Evolutionary conservation across 2,888 invertebrate genomes (phyloP).

Genomic region (Drosophila helvetica): DNA sequence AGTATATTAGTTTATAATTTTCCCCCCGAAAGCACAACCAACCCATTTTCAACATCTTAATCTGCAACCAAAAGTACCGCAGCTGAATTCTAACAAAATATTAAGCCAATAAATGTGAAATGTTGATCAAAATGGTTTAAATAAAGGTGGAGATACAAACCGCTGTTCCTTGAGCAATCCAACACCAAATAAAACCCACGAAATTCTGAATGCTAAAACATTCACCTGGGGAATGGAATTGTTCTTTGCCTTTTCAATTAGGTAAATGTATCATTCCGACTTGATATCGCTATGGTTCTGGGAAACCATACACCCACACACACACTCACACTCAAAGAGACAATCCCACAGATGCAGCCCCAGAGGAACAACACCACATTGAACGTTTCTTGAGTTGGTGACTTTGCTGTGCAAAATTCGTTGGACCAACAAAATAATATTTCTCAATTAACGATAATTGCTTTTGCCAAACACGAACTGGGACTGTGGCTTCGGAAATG

Average conservation of each 20-base stretch:
- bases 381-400: slow-evolving; percentile 49
- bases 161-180: not conserved
- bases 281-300: not conserved
- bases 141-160: too few relatives aligned
- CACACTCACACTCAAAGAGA: slow-evolving; percentile 2
- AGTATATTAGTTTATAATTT: too few relatives aligned
- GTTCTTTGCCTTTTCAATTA: not conserved
- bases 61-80: too few relatives aligned
- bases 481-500: slow-evolving; percentile 21
- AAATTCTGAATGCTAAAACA: too few relatives aligned
- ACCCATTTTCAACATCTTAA: too few relatives aligned
- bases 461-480: slow-evolving; percentile 51
- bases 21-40: too few relatives aligned
- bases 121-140: too few relatives aligned
- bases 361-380: slow-evolving; percentile 51
- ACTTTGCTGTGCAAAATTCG: slow-evolving; percentile 45
- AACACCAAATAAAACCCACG: too few relatives aligned
- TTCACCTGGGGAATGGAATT: too few relatives aligned
- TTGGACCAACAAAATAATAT: slow-evolving; percentile 57
- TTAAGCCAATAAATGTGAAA: too few relatives aligned
- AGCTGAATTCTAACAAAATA: too few relatives aligned
- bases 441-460: slow-evolving; percentile 74
- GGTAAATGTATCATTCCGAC: not conserved
- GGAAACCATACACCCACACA: not conserved
- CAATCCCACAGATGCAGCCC: slow-evolving; percentile 1